A percentile compares a stretch with the other conserved stretches of the same genome.
These are phyloP conservation scores for Tylochromis polylepis DNA, from an alignment of 2,113 vertebrate species.

Conservation along the genomic window DNA sequence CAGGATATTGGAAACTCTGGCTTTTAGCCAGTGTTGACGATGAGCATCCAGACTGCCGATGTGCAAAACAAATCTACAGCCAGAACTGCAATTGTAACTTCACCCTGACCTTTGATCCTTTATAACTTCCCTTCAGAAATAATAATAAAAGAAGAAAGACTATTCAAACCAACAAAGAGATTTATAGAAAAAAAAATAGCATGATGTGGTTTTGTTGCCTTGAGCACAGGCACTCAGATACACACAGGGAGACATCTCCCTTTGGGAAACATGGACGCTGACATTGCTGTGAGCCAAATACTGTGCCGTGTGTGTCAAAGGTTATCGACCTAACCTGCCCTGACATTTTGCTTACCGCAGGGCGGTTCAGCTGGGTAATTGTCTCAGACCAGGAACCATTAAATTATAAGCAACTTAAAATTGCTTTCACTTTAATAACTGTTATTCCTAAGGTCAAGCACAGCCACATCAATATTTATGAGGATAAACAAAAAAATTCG, in stretches of 20 bases:
- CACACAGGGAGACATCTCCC: not conserved
- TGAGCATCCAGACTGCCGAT: not conserved
- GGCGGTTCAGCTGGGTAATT: not conserved
- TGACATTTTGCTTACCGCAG: conserved; percentile 28
- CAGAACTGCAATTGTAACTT: not conserved
- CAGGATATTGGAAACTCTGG: not conserved
- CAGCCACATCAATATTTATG: not conserved
- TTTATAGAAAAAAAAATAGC: not conserved
- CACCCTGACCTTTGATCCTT: conserved; percentile 10
- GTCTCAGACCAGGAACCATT: not conserved
- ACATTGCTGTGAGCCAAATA: conserved; percentile 29
- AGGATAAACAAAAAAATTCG: not conserved
- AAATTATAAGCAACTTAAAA: conserved; percentile 14
- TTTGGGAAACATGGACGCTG: not conserved
- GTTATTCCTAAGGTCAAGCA: not conserved
- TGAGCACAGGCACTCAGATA: not conserved
- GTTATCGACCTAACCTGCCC: conserved; percentile 34
- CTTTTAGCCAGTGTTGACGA: not conserved
- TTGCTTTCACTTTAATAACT: not conserved
- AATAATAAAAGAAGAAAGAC: not conserved
- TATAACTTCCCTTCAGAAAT: not conserved
- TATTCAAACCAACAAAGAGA: not conserved
- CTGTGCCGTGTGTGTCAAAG: conserved; percentile 14
- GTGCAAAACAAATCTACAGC: not conserved
- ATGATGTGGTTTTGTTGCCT: not conserved